Base-by-base conservation (phyloP, 2,797 vertebrate genomes). In the Esox masquinongy region DNA sequence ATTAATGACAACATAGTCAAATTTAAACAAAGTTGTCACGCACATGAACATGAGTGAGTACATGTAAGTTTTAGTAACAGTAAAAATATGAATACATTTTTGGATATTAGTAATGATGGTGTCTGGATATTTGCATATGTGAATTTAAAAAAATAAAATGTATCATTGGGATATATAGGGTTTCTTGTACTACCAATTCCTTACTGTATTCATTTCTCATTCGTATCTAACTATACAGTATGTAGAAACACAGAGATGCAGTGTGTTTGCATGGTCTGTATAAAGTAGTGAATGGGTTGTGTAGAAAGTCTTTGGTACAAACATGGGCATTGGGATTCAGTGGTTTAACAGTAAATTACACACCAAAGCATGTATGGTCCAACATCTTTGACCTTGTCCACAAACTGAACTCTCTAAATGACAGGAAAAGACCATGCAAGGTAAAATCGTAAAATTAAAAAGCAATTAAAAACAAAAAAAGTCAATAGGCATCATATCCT, bases 271-370 rank as follows among this genome's bases (percentile, higher is more conserved):
- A 63, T 75, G 72, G 22, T 66, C 51, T 79, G 51, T 76, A 73
- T 26, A 69, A 73, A 74, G 24, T 19, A 81, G 69, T 80, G 70
- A 67, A 75, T 15, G 49, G 82, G 83, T 80, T 80, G 82, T 82
- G 79, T 74, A 56, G 75, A 74, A 84, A 85, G 84, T 93, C 92
- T 95, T 94, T 94, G 93, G 93, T 93, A 91, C 83, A 74, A 90
- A 85, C 73, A 69, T 77, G 80, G 91, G 89, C 88, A 91, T 82
- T 84, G 66, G 76, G 74, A 86, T 89, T 77, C 86, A 78, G 81
- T 90, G 82, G 75, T 77, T 67, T 81, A 75, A 69, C 82, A 81
- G 78, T 83, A 53, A 11, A 4, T 6, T 70, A 85, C 76, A 83
- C 79, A 80, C n/a, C 68, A 59, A 87, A 85, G 83, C 77, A 79